Conservation (phyloP, 2,113 vertebrate genomes). For the Passer domesticus region DNA sequence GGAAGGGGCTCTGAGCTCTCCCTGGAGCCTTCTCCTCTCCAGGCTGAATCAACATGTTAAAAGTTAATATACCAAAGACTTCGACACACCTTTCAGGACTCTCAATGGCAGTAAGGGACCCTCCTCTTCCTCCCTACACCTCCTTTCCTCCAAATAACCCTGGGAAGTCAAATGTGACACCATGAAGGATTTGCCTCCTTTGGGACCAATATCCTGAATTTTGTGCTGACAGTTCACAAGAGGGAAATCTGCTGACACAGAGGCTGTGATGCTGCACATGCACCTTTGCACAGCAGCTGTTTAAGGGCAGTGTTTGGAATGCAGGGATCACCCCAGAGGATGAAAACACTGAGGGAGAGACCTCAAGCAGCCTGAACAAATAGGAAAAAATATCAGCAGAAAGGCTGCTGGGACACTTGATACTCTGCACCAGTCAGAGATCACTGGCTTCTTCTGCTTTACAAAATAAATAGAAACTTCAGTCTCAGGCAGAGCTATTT, state of each 20-base stretch:
- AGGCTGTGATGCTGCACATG: fast-evolving
- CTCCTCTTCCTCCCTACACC: not conserved
- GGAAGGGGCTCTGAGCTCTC: fast-evolving
- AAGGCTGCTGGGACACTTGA: not conserved
- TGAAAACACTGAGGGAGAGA: not conserved
- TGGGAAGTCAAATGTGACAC: not conserved
- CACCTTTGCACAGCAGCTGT: not conserved
- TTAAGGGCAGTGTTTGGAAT: not conserved
- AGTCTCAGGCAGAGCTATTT: not conserved
- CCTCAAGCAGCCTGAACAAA: not conserved
- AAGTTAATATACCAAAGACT: not conserved
- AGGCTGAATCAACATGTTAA: not conserved
- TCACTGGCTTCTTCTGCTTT: not conserved
- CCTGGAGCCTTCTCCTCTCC: not conserved
- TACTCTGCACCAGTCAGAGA: not conserved
- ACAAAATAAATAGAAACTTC: not conserved
- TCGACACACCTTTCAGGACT: not conserved
- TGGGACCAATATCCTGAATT: not conserved
- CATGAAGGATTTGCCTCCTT: not conserved
- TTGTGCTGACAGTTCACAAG: not conserved
- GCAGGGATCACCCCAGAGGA: not conserved
- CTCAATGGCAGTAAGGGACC: not conserved
- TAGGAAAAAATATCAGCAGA: not conserved
- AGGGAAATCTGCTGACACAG: not conserved
- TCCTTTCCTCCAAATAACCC: not conserved